Percentiles rank a stretch among this genome's conserved stretches.
Conservation (phyloP, 2,888 invertebrate genomes). For the Lepidocyrtinus sp. region DNA sequence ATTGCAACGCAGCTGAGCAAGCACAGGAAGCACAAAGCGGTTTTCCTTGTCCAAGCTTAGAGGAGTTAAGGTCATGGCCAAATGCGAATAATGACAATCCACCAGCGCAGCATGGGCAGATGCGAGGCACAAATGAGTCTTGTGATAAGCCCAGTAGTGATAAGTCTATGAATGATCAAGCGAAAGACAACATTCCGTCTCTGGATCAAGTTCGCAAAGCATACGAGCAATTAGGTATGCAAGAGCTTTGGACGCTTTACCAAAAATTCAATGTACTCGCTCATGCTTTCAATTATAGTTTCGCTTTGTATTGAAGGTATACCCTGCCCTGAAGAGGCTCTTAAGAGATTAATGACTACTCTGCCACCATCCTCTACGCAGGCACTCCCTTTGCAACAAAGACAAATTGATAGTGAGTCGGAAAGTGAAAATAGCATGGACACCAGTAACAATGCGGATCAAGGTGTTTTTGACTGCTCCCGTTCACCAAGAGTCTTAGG, state of each 20-base stretch:
- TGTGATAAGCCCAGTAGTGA: conserved; percentile 1
- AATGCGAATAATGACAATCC: conserved; percentile 14
- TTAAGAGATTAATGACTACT: conserved; percentile 52
- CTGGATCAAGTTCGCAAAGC: conserved; percentile 52
- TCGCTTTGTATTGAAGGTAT: conserved; percentile 35
- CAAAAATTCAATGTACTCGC: not conserved
- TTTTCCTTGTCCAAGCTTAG: conserved; percentile 36
- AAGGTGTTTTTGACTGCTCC: conserved; percentile 49
- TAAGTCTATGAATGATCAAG: conserved; percentile 2
- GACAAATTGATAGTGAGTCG: not conserved
- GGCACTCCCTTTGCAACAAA: not conserved
- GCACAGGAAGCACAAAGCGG: conserved; percentile 50
- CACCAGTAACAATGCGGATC: conserved; percentile 29
- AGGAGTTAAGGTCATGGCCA: conserved; percentile 38
- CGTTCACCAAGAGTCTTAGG: not conserved
- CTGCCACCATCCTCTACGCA: conserved; percentile 33
- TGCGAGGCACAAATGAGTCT: not conserved
- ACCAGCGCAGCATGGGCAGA: not conserved
- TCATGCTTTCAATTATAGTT: not conserved
- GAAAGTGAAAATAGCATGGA: conserved; percentile 27
- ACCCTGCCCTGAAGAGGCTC: conserved; percentile 38
- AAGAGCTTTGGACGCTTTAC: not conserved
- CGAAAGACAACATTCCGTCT: conserved; percentile 19
- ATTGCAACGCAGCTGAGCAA: conserved; percentile 44
- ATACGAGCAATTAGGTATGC: conserved; percentile 51